Percentiles rank a stretch among this genome's conserved stretches.
These are phyloP conservation scores for Apostichopus parvimensis DNA, from an alignment of 35 echinoderm and acorn worm genomes.

Conservation along the genomic window DNA sequence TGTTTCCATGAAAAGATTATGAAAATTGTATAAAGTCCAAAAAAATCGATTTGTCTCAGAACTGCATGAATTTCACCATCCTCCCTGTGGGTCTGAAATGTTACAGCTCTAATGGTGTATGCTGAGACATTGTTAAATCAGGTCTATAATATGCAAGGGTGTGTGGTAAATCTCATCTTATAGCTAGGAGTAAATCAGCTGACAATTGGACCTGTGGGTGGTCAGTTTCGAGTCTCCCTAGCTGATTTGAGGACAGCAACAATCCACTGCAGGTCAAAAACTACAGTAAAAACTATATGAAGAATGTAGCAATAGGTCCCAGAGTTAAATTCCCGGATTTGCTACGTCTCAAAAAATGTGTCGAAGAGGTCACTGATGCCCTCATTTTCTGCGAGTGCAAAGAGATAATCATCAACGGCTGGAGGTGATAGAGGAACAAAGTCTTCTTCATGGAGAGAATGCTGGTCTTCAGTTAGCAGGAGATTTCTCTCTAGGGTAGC, in stretches of 20 bases:
- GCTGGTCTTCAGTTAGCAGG: constrained; percentile 92
- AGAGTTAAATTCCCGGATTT: neutral
- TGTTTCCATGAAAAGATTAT: neutral
- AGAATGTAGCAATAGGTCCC: neutral
- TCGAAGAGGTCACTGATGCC: constrained; percentile 95
- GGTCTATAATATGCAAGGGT: too few relatives aligned
- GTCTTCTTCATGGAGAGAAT: constrained; percentile 72
- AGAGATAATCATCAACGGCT: constrained; percentile 92
- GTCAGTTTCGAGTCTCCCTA: too few relatives aligned
- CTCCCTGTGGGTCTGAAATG: too few relatives aligned
- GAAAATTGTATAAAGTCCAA: too few relatives aligned
- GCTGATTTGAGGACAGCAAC: too few relatives aligned
- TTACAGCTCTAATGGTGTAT: too few relatives aligned
- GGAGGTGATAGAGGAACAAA: constrained; percentile 95
- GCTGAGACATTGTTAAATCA: too few relatives aligned
- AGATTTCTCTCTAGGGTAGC: constrained; percentile 73
- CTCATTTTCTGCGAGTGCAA: constrained; percentile 84
- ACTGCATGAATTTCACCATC: too few relatives aligned
- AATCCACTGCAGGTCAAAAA: neutral
- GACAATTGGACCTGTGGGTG: too few relatives aligned
- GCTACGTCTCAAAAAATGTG: constrained; percentile 54
- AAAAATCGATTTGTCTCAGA: too few relatives aligned
- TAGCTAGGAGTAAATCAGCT: too few relatives aligned
- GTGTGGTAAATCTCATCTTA: too few relatives aligned
- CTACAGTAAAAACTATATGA: neutral